Percentiles rank a stretch among this genome's conserved stretches.
Evolutionary conservation across 2,797 vertebrate species (phyloP).

Genomic region (Cossypha niveicapilla): DNA sequence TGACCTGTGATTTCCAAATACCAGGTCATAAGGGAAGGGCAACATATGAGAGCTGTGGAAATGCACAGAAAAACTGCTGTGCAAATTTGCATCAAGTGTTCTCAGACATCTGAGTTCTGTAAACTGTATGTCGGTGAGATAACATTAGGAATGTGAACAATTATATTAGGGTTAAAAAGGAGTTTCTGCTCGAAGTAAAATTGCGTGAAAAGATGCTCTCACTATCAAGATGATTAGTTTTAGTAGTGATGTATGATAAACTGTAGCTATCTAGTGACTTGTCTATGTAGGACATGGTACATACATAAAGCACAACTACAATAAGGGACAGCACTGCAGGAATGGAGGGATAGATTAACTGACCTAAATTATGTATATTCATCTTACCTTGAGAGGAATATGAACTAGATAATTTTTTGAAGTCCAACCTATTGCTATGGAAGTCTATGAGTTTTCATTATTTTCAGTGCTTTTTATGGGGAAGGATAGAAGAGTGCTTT

Average conservation of each 20-base stretch:
- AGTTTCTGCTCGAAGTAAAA: not conserved
- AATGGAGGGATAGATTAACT: not conserved
- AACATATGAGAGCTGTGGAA: not conserved
- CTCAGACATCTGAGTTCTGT: not conserved
- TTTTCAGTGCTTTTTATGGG: not conserved
- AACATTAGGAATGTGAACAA: not conserved
- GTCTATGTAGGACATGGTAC: not conserved
- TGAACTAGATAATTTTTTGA: not conserved
- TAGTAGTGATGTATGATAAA: not conserved
- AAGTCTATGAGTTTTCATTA: not conserved
- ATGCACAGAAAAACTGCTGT: not conserved
- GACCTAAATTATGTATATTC: not conserved
- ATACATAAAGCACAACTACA: not conserved
- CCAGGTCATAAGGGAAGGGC: not conserved
- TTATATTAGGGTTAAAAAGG: not conserved
- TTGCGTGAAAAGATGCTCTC: not conserved
- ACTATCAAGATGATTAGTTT: not conserved
- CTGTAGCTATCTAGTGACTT: not conserved
- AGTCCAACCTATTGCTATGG: not conserved
- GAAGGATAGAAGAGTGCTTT: not conserved
- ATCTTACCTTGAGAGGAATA: not conserved
- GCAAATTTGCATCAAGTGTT: not conserved
- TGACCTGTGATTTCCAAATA: not conserved
- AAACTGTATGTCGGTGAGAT: not conserved
- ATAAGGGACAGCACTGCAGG: not conserved